These are phyloP conservation scores for Helleia helle DNA, from an alignment of 2,888 invertebrate species.

Conservation along the genomic window DNA sequence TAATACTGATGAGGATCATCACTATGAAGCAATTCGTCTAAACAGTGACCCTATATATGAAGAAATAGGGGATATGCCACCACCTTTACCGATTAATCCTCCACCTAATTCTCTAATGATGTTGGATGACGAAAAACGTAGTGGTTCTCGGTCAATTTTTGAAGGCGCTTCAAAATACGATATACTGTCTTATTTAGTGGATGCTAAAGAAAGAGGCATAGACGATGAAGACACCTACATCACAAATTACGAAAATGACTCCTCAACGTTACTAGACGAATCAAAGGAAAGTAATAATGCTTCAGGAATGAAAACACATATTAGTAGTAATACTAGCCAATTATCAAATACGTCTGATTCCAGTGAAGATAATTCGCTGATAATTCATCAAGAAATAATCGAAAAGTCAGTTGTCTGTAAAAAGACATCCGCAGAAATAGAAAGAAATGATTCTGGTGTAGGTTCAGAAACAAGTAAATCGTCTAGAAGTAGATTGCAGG, in stretches of 20 bases:
- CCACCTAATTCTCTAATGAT: slow-evolving; percentile 81
- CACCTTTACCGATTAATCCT: slow-evolving; percentile 84
- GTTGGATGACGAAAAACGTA: slow-evolving; percentile 80
- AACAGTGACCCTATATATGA: slow-evolving; percentile 85
- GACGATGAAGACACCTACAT: slow-evolving; percentile 81
- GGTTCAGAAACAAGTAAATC: slow-evolving; percentile 94
- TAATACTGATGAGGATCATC: slow-evolving; percentile 78
- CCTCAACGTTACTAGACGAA: slow-evolving; percentile 66
- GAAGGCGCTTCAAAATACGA: slow-evolving; percentile 91
- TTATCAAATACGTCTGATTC: slow-evolving; percentile 89
- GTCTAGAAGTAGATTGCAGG: slow-evolving; percentile 83
- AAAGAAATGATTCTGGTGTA: slow-evolving; percentile 93
- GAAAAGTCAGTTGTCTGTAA: slow-evolving; percentile 72
- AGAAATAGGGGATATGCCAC: slow-evolving; percentile 83
- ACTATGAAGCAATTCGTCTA: slow-evolving; percentile 80
- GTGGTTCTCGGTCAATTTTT: slow-evolving; percentile 80
- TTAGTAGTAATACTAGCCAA: slow-evolving; percentile 82
- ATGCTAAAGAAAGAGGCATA: slow-evolving; percentile 85
- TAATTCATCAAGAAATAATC: slow-evolving; percentile 72
- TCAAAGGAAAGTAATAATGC: slow-evolving; percentile 73
- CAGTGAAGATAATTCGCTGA: slow-evolving; percentile 86
- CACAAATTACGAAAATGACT: slow-evolving; percentile 72
- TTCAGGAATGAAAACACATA: slow-evolving; percentile 47
- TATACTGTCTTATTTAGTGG: slow-evolving; percentile 90
- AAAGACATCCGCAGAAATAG: slow-evolving; percentile 83